These are phyloP conservation scores for Trichechus manatus DNA, from an alignment of 2,113 vertebrate species.

Conservation along the genomic window DNA sequence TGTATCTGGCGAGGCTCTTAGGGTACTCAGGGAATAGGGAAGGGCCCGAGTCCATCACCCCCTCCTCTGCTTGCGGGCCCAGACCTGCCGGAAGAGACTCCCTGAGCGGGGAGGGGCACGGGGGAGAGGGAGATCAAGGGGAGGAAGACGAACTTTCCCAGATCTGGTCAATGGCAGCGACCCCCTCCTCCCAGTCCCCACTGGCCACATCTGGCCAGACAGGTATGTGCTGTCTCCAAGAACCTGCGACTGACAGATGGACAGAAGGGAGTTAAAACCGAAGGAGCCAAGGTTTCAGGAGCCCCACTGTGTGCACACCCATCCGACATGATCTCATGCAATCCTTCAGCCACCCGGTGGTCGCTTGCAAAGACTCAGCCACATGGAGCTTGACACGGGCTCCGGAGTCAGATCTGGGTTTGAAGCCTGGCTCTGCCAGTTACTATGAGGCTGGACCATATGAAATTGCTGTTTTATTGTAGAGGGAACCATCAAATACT, in stretches of 20 bases:
- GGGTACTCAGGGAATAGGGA: not conserved
- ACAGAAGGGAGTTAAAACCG: not conserved
- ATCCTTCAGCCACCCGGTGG: not conserved
- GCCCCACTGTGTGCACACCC: not conserved
- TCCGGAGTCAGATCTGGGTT: not conserved
- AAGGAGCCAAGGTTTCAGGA: not conserved
- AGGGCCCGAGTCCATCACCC: not conserved
- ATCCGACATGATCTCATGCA: not conserved
- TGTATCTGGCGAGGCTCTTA: not conserved
- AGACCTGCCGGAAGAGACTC: not conserved
- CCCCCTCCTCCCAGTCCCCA: not conserved
- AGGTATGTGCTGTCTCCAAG: slow-evolving; percentile 47
- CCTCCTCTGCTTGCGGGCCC: not conserved
- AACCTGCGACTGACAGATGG: not conserved
- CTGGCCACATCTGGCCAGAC: slow-evolving; percentile 35
- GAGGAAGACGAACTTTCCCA: not conserved
- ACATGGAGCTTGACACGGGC: not conserved
- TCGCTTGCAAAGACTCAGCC: not conserved
- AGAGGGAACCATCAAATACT: not conserved
- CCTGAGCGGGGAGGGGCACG: not conserved
- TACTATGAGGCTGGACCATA: not conserved
- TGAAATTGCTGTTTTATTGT: not conserved
- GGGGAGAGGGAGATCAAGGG: not conserved
- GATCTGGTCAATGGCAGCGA: not conserved
- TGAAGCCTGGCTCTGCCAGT: not conserved